phyloP scores from a whole-genome alignment of 2,113 vertebrate genomes.

The Pao palembangensis region DNA sequence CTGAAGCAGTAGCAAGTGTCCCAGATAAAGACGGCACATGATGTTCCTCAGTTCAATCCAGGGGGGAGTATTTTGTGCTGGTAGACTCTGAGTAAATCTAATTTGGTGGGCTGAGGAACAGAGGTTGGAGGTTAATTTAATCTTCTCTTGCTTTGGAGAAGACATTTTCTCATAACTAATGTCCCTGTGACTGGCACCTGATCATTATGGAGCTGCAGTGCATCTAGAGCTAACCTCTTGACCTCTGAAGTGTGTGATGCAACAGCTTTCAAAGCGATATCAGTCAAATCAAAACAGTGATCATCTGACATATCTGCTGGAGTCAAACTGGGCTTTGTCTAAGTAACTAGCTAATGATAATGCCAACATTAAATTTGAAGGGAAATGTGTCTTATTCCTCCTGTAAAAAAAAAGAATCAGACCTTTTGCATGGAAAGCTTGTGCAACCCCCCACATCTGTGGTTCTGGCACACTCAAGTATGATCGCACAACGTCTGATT shows the following conservation, averaged over 20 bases:
- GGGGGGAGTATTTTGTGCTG: constrained; percentile 47
- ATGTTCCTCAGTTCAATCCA: constrained; percentile 55
- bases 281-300: neutral
- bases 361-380: neutral
- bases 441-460: too few species aligned
- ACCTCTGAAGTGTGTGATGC: neutral
- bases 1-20: constrained; percentile 49
- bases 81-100: constrained; percentile 56
- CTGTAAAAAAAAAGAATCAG: neutral
- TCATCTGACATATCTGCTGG: neutral
- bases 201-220: constrained; percentile 2
- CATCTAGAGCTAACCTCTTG: neutral
- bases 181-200: constrained; percentile 26
- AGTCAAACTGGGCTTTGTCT: neutral
- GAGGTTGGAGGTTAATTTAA: constrained; percentile 65
- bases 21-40: constrained; percentile 65
- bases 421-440: too few species aligned
- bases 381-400: too few species aligned
- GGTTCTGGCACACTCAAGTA: too few species aligned
- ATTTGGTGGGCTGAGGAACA: constrained; percentile 65
- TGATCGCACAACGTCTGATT: too few species aligned
- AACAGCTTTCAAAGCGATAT: neutral
- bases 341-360: neutral
- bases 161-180: constrained; percentile 40
- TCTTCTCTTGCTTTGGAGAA: constrained; percentile 48